A percentile compares a stretch with the other conserved stretches of the same genome.
These are phyloP conservation scores for Hypselothyrea guttata DNA, from an alignment of 2,888 invertebrate genomes.

Conservation along the genomic window DNA sequence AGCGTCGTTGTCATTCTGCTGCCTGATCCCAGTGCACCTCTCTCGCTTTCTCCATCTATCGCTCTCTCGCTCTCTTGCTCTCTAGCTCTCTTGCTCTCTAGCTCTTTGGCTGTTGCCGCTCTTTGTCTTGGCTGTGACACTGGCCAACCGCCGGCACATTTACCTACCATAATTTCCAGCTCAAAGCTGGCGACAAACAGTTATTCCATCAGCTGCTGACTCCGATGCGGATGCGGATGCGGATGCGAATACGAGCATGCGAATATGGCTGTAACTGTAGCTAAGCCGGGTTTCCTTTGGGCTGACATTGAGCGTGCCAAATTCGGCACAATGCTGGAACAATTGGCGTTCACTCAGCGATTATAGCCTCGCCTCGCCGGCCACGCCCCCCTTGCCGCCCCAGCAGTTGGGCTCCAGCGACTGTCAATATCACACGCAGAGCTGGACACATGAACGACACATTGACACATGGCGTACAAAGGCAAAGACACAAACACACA, in stretches of 20 bases:
- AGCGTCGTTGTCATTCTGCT: slow-evolving; percentile 56
- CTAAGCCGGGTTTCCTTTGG: slow-evolving; percentile 3
- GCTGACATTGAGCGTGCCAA: slow-evolving; percentile 20
- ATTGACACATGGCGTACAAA: slow-evolving; percentile 72
- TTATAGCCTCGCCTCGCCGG: slow-evolving; percentile 12
- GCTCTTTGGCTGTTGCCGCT: slow-evolving; percentile 15
- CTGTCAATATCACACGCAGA: slow-evolving; percentile 77
- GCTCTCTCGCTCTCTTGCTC: background rate
- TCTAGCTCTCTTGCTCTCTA: background rate
- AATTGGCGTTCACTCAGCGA: slow-evolving; percentile 46
- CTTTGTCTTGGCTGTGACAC: slow-evolving; percentile 9
- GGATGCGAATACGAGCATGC: background rate
- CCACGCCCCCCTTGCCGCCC: background rate
- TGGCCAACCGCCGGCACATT: slow-evolving; percentile 47
- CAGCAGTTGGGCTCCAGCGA: slow-evolving; percentile 16
- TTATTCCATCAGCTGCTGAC: slow-evolving; percentile 32
- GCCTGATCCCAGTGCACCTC: slow-evolving; percentile 27
- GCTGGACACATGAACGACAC: slow-evolving; percentile 74
- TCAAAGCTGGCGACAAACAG: slow-evolving; percentile 27
- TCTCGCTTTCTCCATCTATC: background rate
- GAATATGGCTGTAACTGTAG: too few relatives aligned
- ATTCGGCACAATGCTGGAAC: slow-evolving; percentile 45
- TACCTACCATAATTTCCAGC: slow-evolving; percentile 64
- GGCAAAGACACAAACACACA: slow-evolving; percentile 40
- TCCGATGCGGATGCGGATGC: background rate